phyloP scores from a whole-genome alignment of 30 jellyfish, hydroid and myxozoan genomes.

The Cassiopea xamachana region DNA sequence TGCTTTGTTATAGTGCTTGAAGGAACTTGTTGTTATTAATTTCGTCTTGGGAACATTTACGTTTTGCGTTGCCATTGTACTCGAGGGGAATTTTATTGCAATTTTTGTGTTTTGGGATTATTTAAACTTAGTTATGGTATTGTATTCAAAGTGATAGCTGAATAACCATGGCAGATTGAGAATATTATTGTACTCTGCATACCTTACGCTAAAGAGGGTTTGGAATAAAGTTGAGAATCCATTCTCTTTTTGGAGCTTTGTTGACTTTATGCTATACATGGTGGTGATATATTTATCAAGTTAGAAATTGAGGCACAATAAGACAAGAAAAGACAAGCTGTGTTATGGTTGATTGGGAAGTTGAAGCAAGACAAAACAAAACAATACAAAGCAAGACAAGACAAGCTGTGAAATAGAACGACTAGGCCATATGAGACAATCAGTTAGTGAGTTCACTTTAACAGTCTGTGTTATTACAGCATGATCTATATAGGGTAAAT shows the following conservation, averaged over 20 bases:
- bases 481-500: neutral
- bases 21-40: neutral
- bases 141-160: neutral
- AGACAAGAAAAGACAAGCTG: too few relatives aligned
- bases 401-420: neutral
- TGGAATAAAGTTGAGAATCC: neutral
- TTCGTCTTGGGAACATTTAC: neutral
- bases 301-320: too few relatives aligned
- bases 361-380: too few relatives aligned
- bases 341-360: too few relatives aligned
- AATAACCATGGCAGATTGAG: neutral
- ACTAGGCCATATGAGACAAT: neutral
- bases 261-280: neutral
- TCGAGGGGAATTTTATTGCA: neutral
- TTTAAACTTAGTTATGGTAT: neutral
- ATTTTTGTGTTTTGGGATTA: neutral
- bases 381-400: too few relatives aligned
- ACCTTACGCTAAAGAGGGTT: neutral
- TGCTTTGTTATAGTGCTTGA: neutral
- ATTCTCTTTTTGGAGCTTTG: neutral
- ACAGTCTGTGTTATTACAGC: neutral
- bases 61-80: neutral
- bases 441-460: neutral
- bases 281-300: neutral
- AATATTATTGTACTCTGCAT: neutral